A percentile compares a stretch with the other conserved stretches of the same genome.
Conservation (phyloP, 2,888 invertebrate species). For the Spodoptera littoralis region DNA sequence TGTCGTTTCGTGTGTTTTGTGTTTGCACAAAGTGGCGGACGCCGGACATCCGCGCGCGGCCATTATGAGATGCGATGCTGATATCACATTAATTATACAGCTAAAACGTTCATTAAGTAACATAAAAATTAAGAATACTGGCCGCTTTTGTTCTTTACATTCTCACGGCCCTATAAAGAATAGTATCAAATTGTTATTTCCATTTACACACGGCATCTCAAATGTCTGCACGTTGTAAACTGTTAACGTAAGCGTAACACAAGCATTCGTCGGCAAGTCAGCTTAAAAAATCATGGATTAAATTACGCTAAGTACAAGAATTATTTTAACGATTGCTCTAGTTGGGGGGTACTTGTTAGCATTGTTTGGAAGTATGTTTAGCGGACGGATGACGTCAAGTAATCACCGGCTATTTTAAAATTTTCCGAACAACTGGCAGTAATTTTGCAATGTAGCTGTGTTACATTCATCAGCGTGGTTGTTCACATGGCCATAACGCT, state of each 20-base stretch:
- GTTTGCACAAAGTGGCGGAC: slow-evolving; percentile 63
- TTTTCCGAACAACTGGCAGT: slow-evolving; percentile 30
- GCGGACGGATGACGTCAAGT: slow-evolving; percentile 31
- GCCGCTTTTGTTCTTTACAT: slow-evolving; percentile 31
- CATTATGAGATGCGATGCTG: slow-evolving; percentile 69
- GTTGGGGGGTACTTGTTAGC: slow-evolving; percentile 2
- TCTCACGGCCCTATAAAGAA: slow-evolving; percentile 44
- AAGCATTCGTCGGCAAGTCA: slow-evolving; percentile 25
- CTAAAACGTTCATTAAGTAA: slow-evolving; percentile 47
- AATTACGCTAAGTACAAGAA: slow-evolving; percentile 28
- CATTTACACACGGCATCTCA: slow-evolving; percentile 44
- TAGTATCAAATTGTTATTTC: slow-evolving; percentile 48
- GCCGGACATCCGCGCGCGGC: slow-evolving; percentile 71
- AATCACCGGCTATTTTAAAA: slow-evolving; percentile 44
- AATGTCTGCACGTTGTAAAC: slow-evolving; percentile 43
- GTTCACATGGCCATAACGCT: slow-evolving; percentile 28
- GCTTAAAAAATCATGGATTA: slow-evolving; percentile 32
- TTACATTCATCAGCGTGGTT: slow-evolving; percentile 31
- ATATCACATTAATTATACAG: slow-evolving; percentile 59
- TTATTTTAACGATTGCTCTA: slow-evolving; percentile 5
- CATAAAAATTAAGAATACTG: slow-evolving; percentile 33
- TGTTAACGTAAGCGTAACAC: slow-evolving; percentile 44
- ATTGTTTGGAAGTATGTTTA: slow-evolving; percentile 27
- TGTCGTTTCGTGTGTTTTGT: slow-evolving; percentile 72
- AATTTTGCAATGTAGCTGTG: slow-evolving; percentile 43